Evolutionary conservation across 2,888 invertebrate species (phyloP).

Genomic region (Cantharis lateralis): DNA sequence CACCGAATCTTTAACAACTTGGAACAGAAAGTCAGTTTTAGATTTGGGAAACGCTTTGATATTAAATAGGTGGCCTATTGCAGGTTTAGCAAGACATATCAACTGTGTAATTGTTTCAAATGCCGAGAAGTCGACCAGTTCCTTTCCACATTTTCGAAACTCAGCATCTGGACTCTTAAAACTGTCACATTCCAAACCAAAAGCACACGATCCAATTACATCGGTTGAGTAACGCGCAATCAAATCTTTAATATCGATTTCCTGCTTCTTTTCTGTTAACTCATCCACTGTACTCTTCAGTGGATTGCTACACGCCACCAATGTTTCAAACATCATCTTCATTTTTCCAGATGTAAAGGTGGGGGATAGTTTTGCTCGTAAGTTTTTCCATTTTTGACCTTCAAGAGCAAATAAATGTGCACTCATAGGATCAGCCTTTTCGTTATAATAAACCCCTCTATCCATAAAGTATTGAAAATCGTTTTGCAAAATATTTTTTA

Average conservation of each 20-base stretch:
- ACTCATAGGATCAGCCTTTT: constrained; percentile 44
- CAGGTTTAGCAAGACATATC: constrained; percentile 50
- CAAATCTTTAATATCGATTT: constrained; percentile 55
- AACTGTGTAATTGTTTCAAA: constrained; percentile 8
- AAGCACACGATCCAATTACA: constrained; percentile 61
- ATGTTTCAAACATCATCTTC: constrained; percentile 52
- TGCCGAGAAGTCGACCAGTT: constrained; percentile 8
- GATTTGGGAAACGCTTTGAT: neutral
- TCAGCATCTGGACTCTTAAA: constrained; percentile 58
- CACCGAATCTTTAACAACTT: neutral
- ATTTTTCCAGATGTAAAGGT: constrained; percentile 57
- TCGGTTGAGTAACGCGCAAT: constrained; percentile 57
- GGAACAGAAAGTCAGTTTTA: neutral
- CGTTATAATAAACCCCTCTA: constrained; percentile 44
- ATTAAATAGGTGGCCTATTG: constrained; percentile 44
- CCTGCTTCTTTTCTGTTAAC: constrained; percentile 30
- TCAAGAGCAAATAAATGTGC: constrained; percentile 43
- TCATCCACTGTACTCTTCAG: constrained; percentile 40
- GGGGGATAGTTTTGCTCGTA: constrained; percentile 52
- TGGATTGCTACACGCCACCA: constrained; percentile 43
- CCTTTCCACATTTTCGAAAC: constrained; percentile 44
- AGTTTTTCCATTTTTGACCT: constrained; percentile 52
- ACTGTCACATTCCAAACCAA: constrained; percentile 61
- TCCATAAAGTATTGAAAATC: constrained; percentile 50
- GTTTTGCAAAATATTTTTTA: constrained; percentile 47